Base-by-base conservation (phyloP, 1,140 invertebrate genomes). In the Lerema accius region DNA sequence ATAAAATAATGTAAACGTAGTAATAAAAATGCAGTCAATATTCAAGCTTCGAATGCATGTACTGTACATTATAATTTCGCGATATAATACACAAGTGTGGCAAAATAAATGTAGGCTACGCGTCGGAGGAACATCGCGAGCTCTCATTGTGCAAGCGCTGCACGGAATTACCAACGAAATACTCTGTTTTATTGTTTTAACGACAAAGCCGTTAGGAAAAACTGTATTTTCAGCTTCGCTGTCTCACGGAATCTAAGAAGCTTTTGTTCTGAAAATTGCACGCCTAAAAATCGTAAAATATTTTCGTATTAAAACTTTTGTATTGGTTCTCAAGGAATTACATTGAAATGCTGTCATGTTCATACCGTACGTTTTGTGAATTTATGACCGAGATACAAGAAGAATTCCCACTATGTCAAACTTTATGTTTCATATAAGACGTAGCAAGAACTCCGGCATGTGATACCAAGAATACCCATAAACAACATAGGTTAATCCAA, bases 171-270 rank as follows among this genome's bases (percentile, higher is more conserved):
- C 19, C 3, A 23, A 42, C 51, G 42, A 15, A 43, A 15, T 43
- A 39, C n/a, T n/a, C 37, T 43, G 39, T 55, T 43, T 55, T 55
- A 55, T 55, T 43, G 51, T 55, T 55, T 42, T 19, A 43, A 42
- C 19, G 15, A 55, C 51, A 43, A 43, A 26, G 9, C 39, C 23
- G 19, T 43, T 32, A 55, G 42, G 40, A 43, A 55, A 23, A 19
- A 55, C 7, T 19, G 23, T 32, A 43, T 55, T 42, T n/a, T n/a
- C n/a, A n/a, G n/a, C n/a, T 43, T 55, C 14, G 14, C 40, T 32
- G 45, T 58, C 28, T 46, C 28, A 46, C 42, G 28, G 19, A 46
- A 51, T 49, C 13, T 14, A 10, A 16, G 15, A n/a, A 37, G 15
- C 32, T 28, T 43, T 55, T 43, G 51, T 43, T 43, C 14, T n/a